Percentiles rank a stretch among this genome's conserved stretches.
Conservation (phyloP, 1,140 invertebrate species). For the Rhopalosiphum padi region DNA sequence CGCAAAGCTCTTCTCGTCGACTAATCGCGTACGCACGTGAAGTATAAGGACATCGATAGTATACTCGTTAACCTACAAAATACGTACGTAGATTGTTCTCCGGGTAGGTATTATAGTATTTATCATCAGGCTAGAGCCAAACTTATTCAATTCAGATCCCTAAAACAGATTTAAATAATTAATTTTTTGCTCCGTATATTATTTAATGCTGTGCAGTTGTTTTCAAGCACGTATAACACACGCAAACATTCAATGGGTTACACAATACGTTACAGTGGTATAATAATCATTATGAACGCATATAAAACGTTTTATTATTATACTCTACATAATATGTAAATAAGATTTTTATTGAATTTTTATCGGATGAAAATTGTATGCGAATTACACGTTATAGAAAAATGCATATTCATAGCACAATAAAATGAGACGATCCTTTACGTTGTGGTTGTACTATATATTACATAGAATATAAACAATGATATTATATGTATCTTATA, state of each 20-base stretch:
- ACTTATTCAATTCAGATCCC: background rate
- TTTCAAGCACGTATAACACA: background rate
- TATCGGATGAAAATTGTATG: background rate
- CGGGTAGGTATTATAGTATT: too few relatives aligned
- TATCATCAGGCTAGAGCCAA: too few relatives aligned
- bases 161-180: background rate
- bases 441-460: too few relatives aligned
- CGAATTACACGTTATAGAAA: background rate
- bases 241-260: background rate
- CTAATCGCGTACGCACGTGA: too few relatives aligned
- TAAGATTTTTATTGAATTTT: background rate
- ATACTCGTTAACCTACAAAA: too few relatives aligned
- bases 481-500: too few relatives aligned
- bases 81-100: too few relatives aligned
- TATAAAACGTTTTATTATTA: background rate
- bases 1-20: too few relatives aligned
- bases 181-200: too few relatives aligned
- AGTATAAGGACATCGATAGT: too few relatives aligned
- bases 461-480: too few relatives aligned
- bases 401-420: background rate
- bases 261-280: background rate
- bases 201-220: background rate
- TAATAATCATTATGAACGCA: background rate
- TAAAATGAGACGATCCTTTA: background rate
- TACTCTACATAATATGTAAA: background rate